Conservation (phyloP, 2,797 vertebrate genomes). For the Australoheros facetus region DNA sequence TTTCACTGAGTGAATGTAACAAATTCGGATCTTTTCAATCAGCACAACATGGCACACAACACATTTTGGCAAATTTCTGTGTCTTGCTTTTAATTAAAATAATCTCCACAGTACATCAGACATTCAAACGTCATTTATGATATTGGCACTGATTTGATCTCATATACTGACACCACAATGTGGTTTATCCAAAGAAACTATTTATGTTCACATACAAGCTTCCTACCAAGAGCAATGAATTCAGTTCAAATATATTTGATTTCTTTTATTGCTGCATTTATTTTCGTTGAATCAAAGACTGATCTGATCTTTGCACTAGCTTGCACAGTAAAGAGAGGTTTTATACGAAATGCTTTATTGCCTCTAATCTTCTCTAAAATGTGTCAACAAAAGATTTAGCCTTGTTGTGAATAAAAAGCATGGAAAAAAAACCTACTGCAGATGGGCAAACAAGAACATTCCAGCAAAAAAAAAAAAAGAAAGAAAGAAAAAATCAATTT, state of each 20-base stretch:
- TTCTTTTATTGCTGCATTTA: not conserved
- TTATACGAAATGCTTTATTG: constrained; percentile 24
- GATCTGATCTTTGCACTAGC: not conserved
- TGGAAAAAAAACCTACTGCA: not conserved
- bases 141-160: constrained; percentile 15
- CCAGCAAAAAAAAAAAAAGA: not conserved
- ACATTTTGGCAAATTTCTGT: not conserved
- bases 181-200: not conserved
- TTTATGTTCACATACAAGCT: not conserved
- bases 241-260: constrained; percentile 18
- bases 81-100: constrained; percentile 13
- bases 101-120: not conserved
- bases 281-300: not conserved
- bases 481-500: not conserved
- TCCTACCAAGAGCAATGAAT: not conserved
- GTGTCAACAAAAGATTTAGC: constrained; percentile 5
- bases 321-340: constrained; percentile 38
- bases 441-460: not conserved
- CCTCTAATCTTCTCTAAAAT: not conserved
- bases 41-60: not conserved
- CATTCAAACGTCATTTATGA: not conserved
- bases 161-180: not conserved
- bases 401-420: constrained; percentile 3
- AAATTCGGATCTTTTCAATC: not conserved
- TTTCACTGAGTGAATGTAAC: not conserved